These are phyloP conservation scores for Danio tinwini DNA, from an alignment of 2,797 vertebrate genomes.

Conservation along the genomic window DNA sequence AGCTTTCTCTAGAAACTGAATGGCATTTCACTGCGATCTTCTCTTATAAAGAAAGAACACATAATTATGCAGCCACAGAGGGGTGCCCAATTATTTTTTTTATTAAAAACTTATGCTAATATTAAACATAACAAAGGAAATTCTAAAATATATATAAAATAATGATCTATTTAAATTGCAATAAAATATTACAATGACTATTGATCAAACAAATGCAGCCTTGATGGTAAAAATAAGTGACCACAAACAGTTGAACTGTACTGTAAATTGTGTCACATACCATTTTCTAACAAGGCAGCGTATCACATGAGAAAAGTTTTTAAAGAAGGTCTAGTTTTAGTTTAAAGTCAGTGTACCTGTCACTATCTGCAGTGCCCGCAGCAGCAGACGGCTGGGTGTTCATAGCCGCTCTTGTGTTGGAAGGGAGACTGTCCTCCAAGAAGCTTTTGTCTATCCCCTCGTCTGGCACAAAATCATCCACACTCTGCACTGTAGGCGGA, in stretches of 20 bases:
- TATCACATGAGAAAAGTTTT: neutral
- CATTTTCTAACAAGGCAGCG: neutral
- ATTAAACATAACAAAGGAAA: no score
- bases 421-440: slow-evolving; percentile 82
- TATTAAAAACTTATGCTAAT: no score
- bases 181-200: no score
- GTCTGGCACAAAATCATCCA: slow-evolving; percentile 94
- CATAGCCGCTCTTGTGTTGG: slow-evolving; percentile 68
- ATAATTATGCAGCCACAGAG: no score
- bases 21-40: no score
- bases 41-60: no score
- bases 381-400: neutral
- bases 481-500: slow-evolving; percentile 77
- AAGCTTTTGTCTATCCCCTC: slow-evolving; percentile 91
- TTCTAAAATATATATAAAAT: no score
- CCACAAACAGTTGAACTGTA: neutral
- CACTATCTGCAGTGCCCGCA: slow-evolving; percentile 78
- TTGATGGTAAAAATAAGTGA: neutral
- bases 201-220: neutral
- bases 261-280: neutral
- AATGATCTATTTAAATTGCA: no score
- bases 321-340: neutral
- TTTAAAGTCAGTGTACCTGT: slow-evolving; percentile 79
- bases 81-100: no score
- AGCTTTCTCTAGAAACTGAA: no score